These are phyloP conservation scores for Actinia equina DNA, from an alignment of 64 coral and sea anemone species.

Conservation along the genomic window DNA sequence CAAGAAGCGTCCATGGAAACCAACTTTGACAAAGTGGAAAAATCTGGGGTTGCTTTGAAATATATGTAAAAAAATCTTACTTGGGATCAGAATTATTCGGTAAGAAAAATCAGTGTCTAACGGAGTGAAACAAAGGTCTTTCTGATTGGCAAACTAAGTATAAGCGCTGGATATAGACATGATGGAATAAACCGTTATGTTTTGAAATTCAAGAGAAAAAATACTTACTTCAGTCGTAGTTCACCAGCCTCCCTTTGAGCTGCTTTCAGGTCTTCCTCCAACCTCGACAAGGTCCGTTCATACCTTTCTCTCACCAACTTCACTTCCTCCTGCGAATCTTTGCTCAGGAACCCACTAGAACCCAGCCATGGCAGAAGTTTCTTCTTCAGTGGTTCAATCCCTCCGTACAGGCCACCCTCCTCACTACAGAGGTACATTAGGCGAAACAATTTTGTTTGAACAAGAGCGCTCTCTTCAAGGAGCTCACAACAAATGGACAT, in stretches of 20 bases:
- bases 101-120: not conserved
- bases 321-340: conserved; percentile 21
- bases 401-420: conserved; percentile 72
- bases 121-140: not conserved
- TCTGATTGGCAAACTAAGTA: too few species aligned
- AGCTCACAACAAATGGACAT: conserved; percentile 66
- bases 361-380: conserved; percentile 64
- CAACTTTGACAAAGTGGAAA: not conserved
- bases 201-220: not conserved
- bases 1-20: not conserved
- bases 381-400: conserved; percentile 59
- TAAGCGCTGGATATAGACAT: too few species aligned
- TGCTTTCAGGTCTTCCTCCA: conserved; percentile 63
- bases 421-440: conserved; percentile 66
- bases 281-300: conserved; percentile 27
- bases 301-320: conserved; percentile 50
- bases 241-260: conserved; percentile 58
- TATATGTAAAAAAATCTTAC: not conserved
- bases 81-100: not conserved
- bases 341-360: not conserved
- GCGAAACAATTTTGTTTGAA: conserved; percentile 73
- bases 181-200: not conserved
- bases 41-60: not conserved
- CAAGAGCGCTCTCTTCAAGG: conserved; percentile 54
- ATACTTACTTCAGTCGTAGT: conserved; percentile 64